Base-by-base conservation (phyloP, 2,888 invertebrate species). In the Rhyacophila evoluta region DNA sequence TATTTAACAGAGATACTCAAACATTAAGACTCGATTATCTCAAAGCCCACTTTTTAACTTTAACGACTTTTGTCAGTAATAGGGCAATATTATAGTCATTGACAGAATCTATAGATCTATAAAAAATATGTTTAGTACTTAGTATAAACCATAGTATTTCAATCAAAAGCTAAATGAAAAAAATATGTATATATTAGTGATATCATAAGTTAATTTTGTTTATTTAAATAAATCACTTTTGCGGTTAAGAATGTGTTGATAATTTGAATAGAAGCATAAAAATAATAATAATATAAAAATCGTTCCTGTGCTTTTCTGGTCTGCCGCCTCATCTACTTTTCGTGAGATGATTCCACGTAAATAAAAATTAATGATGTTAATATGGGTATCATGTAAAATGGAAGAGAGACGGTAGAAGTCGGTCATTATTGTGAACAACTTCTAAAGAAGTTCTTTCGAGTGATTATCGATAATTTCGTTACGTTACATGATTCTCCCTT, bases 301-400 rank as follows among this genome's bases (percentile, higher is more conserved):
- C 8, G 25, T 19, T 19, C 19, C 29, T 55, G 12, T 19, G 55
- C 55, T 55, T 55, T 55, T 55, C 55, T 55, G 55, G 55, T 55
- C 55, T 55, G 55, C 55, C 55, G 55, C 55, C 55, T 55, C 19
- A 19, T 55, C 55, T 55, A 55, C 55, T 55, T 55, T 55, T 55
- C 55, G 55, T 55, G 55, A 55, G 55, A 55, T 41, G 41, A 41
- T 41, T 41, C 41, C 41, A 8, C 5, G 19, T 41, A 41, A 6
- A 10, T 2, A 0, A 8, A 10, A 55, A 55, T 19, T 55, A 55
- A 55, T 55, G 2, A 55, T 19, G 19, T 25, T 33, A 33, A 33
- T 33, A 33, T 33, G n/a, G n/a, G n/a, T n/a, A n/a, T 8, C 39
- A 39, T 39, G 39, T 15, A n/a, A n/a, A 39, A 39, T 39, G 39